Conservation (phyloP, 2,888 invertebrate species). For the Erpobdella octoculata region DNA sequence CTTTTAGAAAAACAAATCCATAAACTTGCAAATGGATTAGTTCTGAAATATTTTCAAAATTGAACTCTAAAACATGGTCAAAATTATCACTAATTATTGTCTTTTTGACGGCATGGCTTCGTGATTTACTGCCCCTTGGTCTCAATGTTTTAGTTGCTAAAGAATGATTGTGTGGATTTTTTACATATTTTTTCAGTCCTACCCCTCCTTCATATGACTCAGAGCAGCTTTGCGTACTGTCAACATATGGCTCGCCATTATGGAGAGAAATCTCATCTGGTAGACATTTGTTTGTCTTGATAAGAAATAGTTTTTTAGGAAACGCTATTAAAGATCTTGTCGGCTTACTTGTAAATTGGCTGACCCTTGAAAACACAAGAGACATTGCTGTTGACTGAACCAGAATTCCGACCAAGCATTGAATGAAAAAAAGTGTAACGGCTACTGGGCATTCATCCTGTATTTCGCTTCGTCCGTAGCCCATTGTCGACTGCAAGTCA, state of each 20-base stretch:
- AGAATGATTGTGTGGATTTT: background rate
- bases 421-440: background rate
- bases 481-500: background rate
- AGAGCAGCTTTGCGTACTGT: too few relatives aligned
- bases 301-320: background rate
- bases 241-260: background rate
- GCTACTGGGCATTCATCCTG: background rate
- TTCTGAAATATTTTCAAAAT: background rate
- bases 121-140: too few relatives aligned
- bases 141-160: background rate
- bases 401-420: conserved; percentile 11
- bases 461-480: background rate
- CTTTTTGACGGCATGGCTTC: too few relatives aligned
- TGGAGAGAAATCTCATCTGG: background rate
- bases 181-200: background rate
- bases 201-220: too few relatives aligned
- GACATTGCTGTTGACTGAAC: background rate
- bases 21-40: background rate
- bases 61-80: background rate
- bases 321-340: background rate
- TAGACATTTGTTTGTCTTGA: background rate
- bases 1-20: background rate
- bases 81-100: background rate
- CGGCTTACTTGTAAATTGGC: background rate
- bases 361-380: background rate